Evolutionary conservation across 2,888 invertebrate genomes (phyloP).

Genomic region (Sericinus montela): DNA sequence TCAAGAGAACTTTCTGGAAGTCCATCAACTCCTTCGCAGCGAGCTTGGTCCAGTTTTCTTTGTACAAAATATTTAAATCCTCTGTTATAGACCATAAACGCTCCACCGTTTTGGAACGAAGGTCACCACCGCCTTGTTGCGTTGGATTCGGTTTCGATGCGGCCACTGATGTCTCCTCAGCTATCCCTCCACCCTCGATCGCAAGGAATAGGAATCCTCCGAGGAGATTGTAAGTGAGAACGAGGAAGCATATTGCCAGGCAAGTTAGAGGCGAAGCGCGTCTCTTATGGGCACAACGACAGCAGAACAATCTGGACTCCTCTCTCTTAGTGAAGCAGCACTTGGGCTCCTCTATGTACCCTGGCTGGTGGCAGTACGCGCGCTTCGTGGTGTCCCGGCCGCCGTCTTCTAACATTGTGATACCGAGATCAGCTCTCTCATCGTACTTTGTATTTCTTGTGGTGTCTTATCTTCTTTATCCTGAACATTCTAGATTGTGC

Average conservation of each 20-base stretch:
- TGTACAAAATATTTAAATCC: slow-evolving; percentile 92
- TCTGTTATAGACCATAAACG: slow-evolving; percentile 92
- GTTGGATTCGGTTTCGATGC: slow-evolving; percentile 82
- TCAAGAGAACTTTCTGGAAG: slow-evolving; percentile 84
- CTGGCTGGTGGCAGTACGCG: slow-evolving; percentile 27
- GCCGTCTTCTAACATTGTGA: slow-evolving; percentile 43
- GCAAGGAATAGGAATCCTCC: slow-evolving; percentile 95
- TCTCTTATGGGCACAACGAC: slow-evolving; percentile 66
- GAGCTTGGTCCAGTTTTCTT: slow-evolving; percentile 93
- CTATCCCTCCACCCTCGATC: slow-evolving; percentile 83
- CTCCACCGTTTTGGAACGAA: slow-evolving; percentile 86
- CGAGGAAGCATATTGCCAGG: slow-evolving; percentile 89
- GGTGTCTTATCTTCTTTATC: slow-evolving; percentile 41
- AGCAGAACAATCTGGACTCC: slow-evolving; percentile 48
- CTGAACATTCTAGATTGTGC: slow-evolving; percentile 39
- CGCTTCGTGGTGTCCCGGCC: slow-evolving; percentile 33
- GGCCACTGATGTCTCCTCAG: slow-evolving; percentile 81
- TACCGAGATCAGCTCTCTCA: slow-evolving; percentile 33
- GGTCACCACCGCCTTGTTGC: slow-evolving; percentile 74
- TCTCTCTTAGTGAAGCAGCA: slow-evolving; percentile 38
- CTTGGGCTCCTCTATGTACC: slow-evolving; percentile 32
- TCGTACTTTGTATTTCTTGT: slow-evolving; percentile 56
- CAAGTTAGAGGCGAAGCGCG: slow-evolving; percentile 85
- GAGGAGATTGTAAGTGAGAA: slow-evolving; percentile 93
- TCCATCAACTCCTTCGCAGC: slow-evolving; percentile 93